Base-by-base conservation (phyloP, 2,888 invertebrate genomes). In the Julus scanicus region DNA sequence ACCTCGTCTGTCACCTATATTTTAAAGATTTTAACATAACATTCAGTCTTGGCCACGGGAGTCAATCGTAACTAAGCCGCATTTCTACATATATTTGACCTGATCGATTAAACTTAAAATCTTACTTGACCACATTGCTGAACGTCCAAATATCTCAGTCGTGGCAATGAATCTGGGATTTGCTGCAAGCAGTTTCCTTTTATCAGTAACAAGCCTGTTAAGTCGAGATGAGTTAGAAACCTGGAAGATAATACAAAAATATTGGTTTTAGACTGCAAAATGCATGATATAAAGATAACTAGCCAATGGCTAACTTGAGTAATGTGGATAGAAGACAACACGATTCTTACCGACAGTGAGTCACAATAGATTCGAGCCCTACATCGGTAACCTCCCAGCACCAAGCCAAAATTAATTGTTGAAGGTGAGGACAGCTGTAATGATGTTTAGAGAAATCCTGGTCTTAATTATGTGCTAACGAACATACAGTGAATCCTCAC, bases 301-400 rank as follows among this genome's bases (percentile, higher is more conserved):
- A 44, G 44, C 44, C 0, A 8, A 44, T 44, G 8, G 8, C 44
- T 44, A 3, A 53, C 11, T 53, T 53, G 8, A 29, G 29, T 53
- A 13, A 53, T 13, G 2, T 13, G 53, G 17, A 53, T 15, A 53
- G 17, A 3, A 8, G 17, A 8, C 53, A 53, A 3, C 17, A 48
- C 84, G 37, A 11, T 11, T n/a, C 84, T 88, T 80, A 88, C 88
- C 86, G 86, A 84, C 89, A 89, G 11, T 63, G 63, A 84, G 57
- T 57, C 2, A 89, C 89, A 39, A 90, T 86, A 48, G 88, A 53
- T 63, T 86, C 87, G 0, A 90, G 71, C 1, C 90, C 90, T 40
- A n/a, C 83, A 40, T 90, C 90, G 13, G 90, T 89, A n/a, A 90
- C 87, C 6, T 90, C 89, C 89, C 89, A 89, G 85, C 90, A 90